These are phyloP conservation scores for Syngnathus typhle DNA, from an alignment of 2,113 vertebrate genomes.

Conservation along the genomic window DNA sequence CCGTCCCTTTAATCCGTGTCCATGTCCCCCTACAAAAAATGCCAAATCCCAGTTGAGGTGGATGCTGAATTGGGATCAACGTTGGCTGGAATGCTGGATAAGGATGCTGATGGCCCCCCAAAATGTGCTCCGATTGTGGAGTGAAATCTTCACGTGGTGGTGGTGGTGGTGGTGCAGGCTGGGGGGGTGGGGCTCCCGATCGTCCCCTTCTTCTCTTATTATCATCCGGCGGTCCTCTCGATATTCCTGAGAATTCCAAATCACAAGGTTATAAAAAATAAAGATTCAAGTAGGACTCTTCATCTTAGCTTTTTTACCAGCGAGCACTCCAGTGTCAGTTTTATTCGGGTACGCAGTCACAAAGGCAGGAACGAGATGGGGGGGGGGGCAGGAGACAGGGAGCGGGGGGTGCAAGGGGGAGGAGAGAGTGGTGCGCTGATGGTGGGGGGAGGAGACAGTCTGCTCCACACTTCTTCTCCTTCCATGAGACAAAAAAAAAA, in stretches of 20 bases:
- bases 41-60: not conserved
- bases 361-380: constrained; percentile 33
- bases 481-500: not conserved
- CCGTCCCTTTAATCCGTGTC: constrained; percentile 57
- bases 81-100: constrained; percentile 11
- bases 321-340: not conserved
- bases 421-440: constrained; percentile 42
- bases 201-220: constrained; percentile 16
- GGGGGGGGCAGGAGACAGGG: not conserved
- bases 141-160: constrained; percentile 46
- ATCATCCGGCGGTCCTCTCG: constrained; percentile 12
- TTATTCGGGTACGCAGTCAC: constrained; percentile 47
- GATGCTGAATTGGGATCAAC: constrained; percentile 23
- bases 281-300: not conserved
- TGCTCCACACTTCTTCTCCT: constrained; percentile 41
- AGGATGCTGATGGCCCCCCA: constrained; percentile 45
- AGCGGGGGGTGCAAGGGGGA: constrained; percentile 20
- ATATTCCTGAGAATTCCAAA: not conserved
- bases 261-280: not conserved
- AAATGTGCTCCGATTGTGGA: constrained; percentile 15
- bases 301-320: not conserved
- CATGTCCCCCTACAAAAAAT: not conserved
- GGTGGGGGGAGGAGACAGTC: constrained; percentile 67
- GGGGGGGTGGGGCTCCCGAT: constrained; percentile 1
- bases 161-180: not conserved